Percentiles rank a stretch among this genome's conserved stretches.
phyloP scores from a whole-genome alignment of 2,888 invertebrate genomes.

The Pediacus dermestoides region DNA sequence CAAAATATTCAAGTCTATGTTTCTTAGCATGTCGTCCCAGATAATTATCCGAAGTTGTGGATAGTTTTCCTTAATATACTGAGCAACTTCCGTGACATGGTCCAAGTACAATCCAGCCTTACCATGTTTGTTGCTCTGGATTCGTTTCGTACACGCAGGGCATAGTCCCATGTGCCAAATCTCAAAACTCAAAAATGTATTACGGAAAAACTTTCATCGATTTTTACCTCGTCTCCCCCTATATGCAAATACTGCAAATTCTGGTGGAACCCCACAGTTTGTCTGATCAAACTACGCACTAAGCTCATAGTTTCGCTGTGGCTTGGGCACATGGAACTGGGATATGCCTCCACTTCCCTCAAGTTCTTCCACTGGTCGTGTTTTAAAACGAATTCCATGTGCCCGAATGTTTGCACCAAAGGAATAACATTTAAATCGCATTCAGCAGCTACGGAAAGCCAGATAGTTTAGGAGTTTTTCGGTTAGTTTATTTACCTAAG shows the following conservation, averaged over 20 bases:
- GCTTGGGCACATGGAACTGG: constrained; percentile 73
- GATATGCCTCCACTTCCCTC: constrained; percentile 63
- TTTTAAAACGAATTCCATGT: constrained; percentile 80
- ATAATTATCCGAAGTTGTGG: constrained; percentile 66
- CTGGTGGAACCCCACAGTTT: constrained; percentile 66
- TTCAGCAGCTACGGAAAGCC: constrained; percentile 53
- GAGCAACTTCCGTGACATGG: constrained; percentile 62
- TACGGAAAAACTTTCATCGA: constrained; percentile 1
- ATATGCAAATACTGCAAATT: constrained; percentile 68
- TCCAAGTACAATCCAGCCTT: constrained; percentile 61
- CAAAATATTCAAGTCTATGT: constrained; percentile 54
- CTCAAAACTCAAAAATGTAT: constrained; percentile 43
- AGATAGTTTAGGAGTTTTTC: neutral
- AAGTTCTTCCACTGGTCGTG: constrained; percentile 63
- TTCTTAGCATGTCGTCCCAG: constrained; percentile 86
- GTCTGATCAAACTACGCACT: constrained; percentile 66
- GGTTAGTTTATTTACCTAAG: constrained; percentile 41
- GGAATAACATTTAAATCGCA: constrained; percentile 70
- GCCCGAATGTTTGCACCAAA: constrained; percentile 83
- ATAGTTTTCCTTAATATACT: constrained; percentile 59
- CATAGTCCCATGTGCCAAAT: constrained; percentile 72
- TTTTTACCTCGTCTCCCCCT: constrained; percentile 72
- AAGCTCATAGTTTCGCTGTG: constrained; percentile 59
- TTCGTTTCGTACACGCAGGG: constrained; percentile 54
- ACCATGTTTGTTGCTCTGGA: constrained; percentile 51